A percentile compares a stretch with the other conserved stretches of the same genome.
Conservation (phyloP, 35 echinoderm and acorn worm species). For the Heliocidaris erythrogramma region DNA sequence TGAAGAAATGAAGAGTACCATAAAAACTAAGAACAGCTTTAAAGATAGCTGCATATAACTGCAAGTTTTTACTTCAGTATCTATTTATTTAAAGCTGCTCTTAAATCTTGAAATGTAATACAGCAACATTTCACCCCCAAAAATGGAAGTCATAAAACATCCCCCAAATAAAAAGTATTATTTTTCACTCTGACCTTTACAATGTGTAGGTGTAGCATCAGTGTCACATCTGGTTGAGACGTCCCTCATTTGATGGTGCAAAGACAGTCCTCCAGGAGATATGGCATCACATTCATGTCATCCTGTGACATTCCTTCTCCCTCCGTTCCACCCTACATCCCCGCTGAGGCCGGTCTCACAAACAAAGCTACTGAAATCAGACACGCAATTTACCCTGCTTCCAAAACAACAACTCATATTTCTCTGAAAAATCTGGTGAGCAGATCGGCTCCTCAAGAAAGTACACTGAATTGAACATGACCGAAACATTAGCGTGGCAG, state of each 20-base stretch:
- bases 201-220: background rate
- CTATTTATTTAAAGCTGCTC: background rate
- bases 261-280: background rate
- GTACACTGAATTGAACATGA: background rate
- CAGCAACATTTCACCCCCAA: background rate
- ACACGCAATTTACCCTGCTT: background rate
- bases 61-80: no score
- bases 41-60: no score
- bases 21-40: no score
- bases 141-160: background rate
- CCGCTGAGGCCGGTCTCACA: background rate
- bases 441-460: background rate
- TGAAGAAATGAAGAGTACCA: no score
- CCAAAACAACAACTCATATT: conserved; percentile 28
- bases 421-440: conserved; percentile 21
- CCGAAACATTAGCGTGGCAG: background rate
- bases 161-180: background rate
- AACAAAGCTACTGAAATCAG: conserved; percentile 11
- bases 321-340: background rate
- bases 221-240: background rate
- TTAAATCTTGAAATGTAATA: background rate
- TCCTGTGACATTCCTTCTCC: background rate
- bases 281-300: conserved; percentile 1
- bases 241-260: background rate
- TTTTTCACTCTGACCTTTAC: background rate